phyloP scores from a whole-genome alignment of 2,113 vertebrate species.

The Talpa occidentalis region DNA sequence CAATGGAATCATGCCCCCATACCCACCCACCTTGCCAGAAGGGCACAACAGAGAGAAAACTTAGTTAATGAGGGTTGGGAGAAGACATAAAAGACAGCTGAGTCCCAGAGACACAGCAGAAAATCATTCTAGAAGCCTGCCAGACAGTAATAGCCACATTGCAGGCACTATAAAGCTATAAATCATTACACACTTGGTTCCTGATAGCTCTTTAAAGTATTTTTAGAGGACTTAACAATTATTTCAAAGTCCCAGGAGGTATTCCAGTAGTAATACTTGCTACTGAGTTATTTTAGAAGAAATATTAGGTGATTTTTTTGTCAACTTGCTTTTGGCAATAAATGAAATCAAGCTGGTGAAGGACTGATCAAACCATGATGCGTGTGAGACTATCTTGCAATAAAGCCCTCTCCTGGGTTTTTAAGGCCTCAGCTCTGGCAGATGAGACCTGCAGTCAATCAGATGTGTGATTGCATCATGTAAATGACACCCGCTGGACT shows the following conservation, averaged over 20 bases:
- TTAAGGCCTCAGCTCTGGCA: constrained; percentile 74
- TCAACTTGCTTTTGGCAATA: constrained; percentile 47
- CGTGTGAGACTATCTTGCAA: constrained; percentile 61
- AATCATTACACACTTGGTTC: not conserved
- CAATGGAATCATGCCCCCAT: not conserved
- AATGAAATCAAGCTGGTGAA: constrained; percentile 63
- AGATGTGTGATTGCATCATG: constrained; percentile 71
- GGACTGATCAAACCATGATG: constrained; percentile 72
- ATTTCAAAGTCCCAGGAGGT: constrained; percentile 53
- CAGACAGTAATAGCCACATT: not conserved
- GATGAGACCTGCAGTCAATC: constrained; percentile 78
- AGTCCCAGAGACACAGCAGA: constrained; percentile 1
- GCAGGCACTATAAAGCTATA: not conserved
- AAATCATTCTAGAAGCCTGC: not conserved
- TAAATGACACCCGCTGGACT: constrained; percentile 75
- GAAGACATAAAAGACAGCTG: constrained; percentile 36
- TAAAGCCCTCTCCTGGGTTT: constrained; percentile 77
- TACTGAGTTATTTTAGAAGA: constrained; percentile 47
- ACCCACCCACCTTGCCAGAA: not conserved
- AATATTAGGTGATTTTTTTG: constrained; percentile 35
- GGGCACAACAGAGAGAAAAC: not conserved
- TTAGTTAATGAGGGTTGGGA: constrained; percentile 37
- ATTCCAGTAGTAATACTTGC: not conserved
- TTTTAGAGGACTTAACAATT: constrained; percentile 22
- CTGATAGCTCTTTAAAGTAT: not conserved